These are phyloP conservation scores for Anas flavirostris DNA, from an alignment of 2,797 vertebrate genomes.

Conservation along the genomic window DNA sequence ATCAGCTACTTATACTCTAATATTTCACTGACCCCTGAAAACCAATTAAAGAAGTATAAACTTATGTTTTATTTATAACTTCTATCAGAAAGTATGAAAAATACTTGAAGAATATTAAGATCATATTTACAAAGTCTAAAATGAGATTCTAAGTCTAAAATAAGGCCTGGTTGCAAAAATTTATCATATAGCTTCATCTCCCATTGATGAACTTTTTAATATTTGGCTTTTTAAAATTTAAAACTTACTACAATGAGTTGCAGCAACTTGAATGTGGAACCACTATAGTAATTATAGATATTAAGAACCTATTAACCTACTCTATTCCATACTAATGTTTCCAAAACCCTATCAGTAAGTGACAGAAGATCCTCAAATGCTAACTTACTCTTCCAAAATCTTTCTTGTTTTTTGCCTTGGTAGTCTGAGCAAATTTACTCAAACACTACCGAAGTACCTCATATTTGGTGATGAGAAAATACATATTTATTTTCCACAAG, in stretches of 20 bases:
- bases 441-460: neutral
- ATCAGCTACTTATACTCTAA: neutral
- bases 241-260: neutral
- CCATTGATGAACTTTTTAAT: neutral
- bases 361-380: neutral
- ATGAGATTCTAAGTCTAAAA: neutral
- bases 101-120: neutral
- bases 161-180: neutral
- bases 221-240: neutral
- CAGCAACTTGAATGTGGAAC: neutral
- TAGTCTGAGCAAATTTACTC: neutral
- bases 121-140: neutral
- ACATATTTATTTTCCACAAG: neutral
- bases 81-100: neutral
- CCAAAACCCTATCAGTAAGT: neutral
- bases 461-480: neutral
- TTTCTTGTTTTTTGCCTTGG: neutral
- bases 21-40: neutral
- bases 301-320: neutral
- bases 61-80: neutral
- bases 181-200: neutral
- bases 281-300: neutral
- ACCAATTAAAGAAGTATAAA: neutral
- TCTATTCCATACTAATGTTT: neutral
- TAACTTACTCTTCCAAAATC: neutral